Base-by-base conservation (phyloP, 2,797 vertebrate genomes). In the Schizopygopsis pylzovi region DNA sequence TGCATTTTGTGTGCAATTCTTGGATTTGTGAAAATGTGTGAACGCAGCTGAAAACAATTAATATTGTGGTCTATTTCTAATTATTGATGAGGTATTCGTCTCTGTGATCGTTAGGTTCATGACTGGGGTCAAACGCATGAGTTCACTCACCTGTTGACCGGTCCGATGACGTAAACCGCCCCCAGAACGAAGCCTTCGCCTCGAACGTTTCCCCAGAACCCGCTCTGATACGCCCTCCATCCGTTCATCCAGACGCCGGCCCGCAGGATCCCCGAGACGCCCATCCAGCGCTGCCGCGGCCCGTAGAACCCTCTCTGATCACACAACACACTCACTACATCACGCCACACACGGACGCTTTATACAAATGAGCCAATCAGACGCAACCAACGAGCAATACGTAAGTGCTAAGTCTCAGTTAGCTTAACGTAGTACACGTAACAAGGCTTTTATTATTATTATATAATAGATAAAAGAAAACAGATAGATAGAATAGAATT, bases 111-210 rank as follows among this genome's bases (percentile, higher is more conserved):
- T 6, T 5, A n/a, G 6, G 4, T 67, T 9, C 5, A 15, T 68
- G 1, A 39, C 84, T 16, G 6, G 7, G 52, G 52, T 5, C 33
- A 16, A 54, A 61, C 0, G 7, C 37, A 22, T 10, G 33, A 20
- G 39, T 39, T 56, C 2, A 54, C 86, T 84, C 87, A 98, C 98
- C 97, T 98, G 97, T 86, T 92, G 91, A 85, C 94, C 88, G 93
- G 87, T 41, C 98, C 97, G 4, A 99, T 92, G 85, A 99, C 97
- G 43, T 96, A 98, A 18, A 98, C 96, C 0, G 97, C 98, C 43
- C 98, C 98, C 2, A 99, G 92, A 11, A 98, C 94, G 65, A 97
- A 95, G 22, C 97, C 98, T 91, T 99, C 98, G 33, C 98, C 98
- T 33, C 95, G 93, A 39, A 98, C 78, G 81, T 99, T 99, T 65